Evolutionary conservation across 2,797 vertebrate species (phyloP), one percentile per base, ranked within the genome.

Genomic region (Orientallactaga sibirica): DNA sequence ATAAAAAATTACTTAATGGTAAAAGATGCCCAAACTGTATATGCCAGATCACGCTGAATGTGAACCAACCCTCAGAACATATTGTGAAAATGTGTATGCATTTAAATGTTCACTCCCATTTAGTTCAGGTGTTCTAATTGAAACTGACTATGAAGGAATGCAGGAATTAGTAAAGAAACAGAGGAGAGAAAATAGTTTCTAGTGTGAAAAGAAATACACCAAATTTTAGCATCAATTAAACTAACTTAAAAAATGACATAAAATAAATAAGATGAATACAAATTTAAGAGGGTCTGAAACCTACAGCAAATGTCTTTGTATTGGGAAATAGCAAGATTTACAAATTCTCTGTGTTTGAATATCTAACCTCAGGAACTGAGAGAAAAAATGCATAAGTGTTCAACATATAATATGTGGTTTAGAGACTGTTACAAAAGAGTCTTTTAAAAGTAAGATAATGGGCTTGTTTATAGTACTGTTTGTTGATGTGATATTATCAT

Each of bases 161-260:
- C 3, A 64, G 41, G 66, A 48, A 48, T 48, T 48, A 7, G 10
- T 48, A 48, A 48, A 48, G 8, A 94, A 75, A 79, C 1, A n/a
- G 18, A 74, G 5, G 24, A 88, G 12, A 75, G 22, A 64, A 94
- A 93, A n/a, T 71, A 77, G 62, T n/a, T 67, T 84, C 22, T 68
- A 67, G 33, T n/a, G 85, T 79, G 68, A 80, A 66, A 84, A 76
- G 2, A 62, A 82, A 64, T 67, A 61, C 3, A 29, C 2, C 3
- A 84, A 74, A 55, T 91, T 9, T 86, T 88, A 52, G 22, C 67
- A 86, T 83, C 77, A 82, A 71, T 95, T 90, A 81, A 55, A 68
- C 2, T 52, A 0, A 19, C 24, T 7, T 33, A 86, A 16, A 78
- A 88, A 55, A 2, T 67, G 5, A 33, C 33, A 55, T 29, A 16